Conservation (phyloP, 1,140 invertebrate species). For the Odontomachus brunneus region DNA sequence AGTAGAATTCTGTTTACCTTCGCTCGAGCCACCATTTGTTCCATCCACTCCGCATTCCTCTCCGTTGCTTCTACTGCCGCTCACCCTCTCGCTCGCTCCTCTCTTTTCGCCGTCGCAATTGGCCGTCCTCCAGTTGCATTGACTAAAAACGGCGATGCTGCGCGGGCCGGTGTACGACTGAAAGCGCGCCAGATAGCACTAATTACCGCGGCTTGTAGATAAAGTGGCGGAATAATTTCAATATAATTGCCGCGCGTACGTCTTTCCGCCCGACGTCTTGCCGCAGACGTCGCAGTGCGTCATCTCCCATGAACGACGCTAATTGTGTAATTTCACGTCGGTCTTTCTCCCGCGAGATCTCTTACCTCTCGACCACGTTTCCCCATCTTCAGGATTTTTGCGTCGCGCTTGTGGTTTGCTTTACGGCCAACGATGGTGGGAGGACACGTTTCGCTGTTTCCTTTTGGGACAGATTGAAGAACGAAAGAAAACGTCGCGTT, state of each 20-base stretch:
- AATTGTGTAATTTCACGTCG: not conserved
- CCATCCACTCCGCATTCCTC: constrained; percentile 60
- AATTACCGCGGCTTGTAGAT: constrained; percentile 33
- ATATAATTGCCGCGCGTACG: constrained; percentile 40
- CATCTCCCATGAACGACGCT: constrained; percentile 19
- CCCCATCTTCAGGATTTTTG: not conserved
- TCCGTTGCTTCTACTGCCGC: constrained; percentile 37
- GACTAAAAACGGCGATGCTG: constrained; percentile 41
- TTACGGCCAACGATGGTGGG: too few species aligned
- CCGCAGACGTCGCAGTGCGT: not conserved
- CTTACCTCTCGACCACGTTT: not conserved
- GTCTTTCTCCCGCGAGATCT: not conserved
- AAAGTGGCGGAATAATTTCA: constrained; percentile 49
- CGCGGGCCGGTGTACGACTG: too few species aligned
- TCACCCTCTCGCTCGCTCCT: constrained; percentile 41
- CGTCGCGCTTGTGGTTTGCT: not conserved
- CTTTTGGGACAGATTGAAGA: too few species aligned
- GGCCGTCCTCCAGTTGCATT: constrained; percentile 23
- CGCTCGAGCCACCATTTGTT: constrained; percentile 65
- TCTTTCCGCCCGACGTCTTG: not conserved
- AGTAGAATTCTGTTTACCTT: constrained; percentile 79
- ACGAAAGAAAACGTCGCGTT: too few species aligned
- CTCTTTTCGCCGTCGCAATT: constrained; percentile 55
- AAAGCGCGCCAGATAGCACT: constrained; percentile 32
- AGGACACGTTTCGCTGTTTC: too few species aligned